Percentiles rank a stretch among this genome's conserved stretches.
These are phyloP conservation scores for Plotosus lineatus DNA, from an alignment of 2,113 vertebrate genomes.

Conservation along the genomic window DNA sequence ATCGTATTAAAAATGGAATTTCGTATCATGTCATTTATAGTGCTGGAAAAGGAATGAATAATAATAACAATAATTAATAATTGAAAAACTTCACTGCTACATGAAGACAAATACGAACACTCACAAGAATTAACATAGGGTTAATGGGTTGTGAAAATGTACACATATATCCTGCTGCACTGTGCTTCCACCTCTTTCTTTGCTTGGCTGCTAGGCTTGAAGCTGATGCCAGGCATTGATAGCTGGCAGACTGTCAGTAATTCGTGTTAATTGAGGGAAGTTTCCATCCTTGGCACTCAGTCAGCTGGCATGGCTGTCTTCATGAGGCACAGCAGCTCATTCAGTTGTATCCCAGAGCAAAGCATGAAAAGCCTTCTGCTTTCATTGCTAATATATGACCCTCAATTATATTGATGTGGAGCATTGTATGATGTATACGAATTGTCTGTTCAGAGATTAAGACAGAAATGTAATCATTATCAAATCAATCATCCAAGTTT, in stretches of 20 bases:
- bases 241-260: conserved; percentile 52
- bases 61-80: too few relatives aligned
- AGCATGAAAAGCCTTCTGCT: conserved; percentile 11
- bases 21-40: not conserved
- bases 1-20: not conserved
- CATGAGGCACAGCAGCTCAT: conserved; percentile 36
- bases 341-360: conserved; percentile 16
- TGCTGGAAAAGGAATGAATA: not conserved
- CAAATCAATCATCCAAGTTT: not conserved
- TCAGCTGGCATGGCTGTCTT: conserved; percentile 41
- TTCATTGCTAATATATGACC: conserved; percentile 13
- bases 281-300: conserved; percentile 48
- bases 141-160: conserved; percentile 35
- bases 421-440: not conserved
- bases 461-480: not conserved
- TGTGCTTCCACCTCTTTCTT: conserved; percentile 28
- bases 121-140: conserved; percentile 33
- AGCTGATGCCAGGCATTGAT: conserved; percentile 54
- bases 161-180: conserved; percentile 37
- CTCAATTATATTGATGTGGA: not conserved
- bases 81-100: not conserved
- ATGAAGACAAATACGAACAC: not conserved
- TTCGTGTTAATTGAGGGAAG: conserved; percentile 56
- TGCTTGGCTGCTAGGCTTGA: conserved; percentile 44
- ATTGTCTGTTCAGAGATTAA: not conserved